Evolutionary conservation across 1,140 invertebrate species (phyloP), one percentile per base, ranked within the genome.

Genomic region (Bombus impatiens): DNA sequence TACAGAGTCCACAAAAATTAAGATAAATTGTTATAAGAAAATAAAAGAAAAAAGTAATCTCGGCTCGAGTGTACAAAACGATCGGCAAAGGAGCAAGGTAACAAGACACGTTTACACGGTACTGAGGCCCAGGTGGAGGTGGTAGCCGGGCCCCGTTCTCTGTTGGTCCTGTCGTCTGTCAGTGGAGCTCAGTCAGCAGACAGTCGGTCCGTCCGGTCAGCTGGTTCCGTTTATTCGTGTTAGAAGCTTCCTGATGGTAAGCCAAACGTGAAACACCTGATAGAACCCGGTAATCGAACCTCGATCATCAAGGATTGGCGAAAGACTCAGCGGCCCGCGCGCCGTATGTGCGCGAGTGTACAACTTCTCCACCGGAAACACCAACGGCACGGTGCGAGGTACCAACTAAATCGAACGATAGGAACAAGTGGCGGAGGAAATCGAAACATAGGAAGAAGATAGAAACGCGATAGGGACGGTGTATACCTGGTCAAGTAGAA

Each of bases 111-210:
- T 62, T 70, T 13, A 75, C 72, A 89, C 91, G 91, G 80, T 80
- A 90, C 93, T 93, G 91, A 77, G 42, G 78, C 77, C 72, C 89
- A 91, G 87, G 89, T 93, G 85, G 92, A 90, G 91, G 93, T 93
- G 93, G 93, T 83, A 92, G 84, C 74, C 84, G 91, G 90, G 90
- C 87, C 92, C 93, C 94, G 88, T 94, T 94, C 91, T 91, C 93
- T 86, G 90, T 83, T 90, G 91, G 91, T 92, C 92, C 92, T 92
- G 89, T 91, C 90, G 92, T 87, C 86, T 91, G 86, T 92, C 92
- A 93, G 92, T 90, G 92, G 92, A 92, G 92, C 93, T 94, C 92
- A 93, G 93, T 94, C 93, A 93, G 91, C 93, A 93, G 93, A 93
- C 92, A 92, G 92, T 93, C 93, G 89, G 87, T 93, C 91, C 89